Evolutionary conservation across 2,888 invertebrate species (phyloP).

Genomic region (Apomyelois bistriatella): DNA sequence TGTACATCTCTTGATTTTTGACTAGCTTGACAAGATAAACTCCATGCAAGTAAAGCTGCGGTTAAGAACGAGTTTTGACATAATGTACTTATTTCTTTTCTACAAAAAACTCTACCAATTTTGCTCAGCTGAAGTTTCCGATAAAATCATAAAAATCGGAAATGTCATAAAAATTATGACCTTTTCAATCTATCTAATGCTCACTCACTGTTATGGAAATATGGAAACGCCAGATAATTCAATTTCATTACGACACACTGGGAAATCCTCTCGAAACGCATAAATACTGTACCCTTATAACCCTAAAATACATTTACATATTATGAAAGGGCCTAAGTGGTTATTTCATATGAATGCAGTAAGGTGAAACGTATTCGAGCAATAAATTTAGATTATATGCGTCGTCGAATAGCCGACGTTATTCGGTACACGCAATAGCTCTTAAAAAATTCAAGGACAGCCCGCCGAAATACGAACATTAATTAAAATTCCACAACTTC

Average conservation of each 20-base stretch:
- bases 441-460: conserved; percentile 28
- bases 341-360: conserved; percentile 20
- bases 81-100: no score
- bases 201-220: conserved; percentile 10
- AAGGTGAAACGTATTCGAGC: conserved; percentile 27
- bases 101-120: no score
- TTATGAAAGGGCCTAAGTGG: conserved; percentile 17
- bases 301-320: conserved; percentile 11
- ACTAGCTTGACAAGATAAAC: no score
- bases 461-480: conserved; percentile 11
- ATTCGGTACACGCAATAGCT: conserved; percentile 22
- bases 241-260: conserved; percentile 13
- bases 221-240: conserved; percentile 13
- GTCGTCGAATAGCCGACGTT: conserved; percentile 23
- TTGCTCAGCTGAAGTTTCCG: no score
- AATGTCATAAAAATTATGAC: conserved; percentile 13
- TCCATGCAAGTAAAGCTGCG: no score
- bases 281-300: conserved; percentile 14
- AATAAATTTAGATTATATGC: conserved; percentile 35
- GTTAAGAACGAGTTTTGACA: no score
- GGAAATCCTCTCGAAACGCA: conserved; percentile 10
- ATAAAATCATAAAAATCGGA: conserved; percentile 10
- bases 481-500: conserved; percentile 18
- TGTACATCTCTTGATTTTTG: no score
- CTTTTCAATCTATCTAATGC: conserved; percentile 12